Conservation (phyloP, 2,888 invertebrate genomes). For the Panorpa germanica region DNA sequence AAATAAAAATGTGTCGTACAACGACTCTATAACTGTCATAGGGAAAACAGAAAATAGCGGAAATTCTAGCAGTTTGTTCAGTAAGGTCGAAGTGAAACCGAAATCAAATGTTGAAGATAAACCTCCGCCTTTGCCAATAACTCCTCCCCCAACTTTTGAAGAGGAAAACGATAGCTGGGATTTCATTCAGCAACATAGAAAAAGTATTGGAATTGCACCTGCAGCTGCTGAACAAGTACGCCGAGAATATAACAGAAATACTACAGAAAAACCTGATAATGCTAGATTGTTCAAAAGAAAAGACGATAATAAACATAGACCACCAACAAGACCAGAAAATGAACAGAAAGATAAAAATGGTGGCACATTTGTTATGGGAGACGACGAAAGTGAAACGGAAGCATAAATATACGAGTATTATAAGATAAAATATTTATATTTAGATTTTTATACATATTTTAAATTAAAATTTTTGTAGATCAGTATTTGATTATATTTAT, state of each 20-base stretch:
- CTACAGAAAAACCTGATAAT: too few species aligned
- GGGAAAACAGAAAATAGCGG: too few species aligned
- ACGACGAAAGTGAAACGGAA: constrained; percentile 14
- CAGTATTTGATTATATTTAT: too few species aligned
- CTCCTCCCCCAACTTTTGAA: constrained; percentile 12
- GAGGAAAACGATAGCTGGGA: constrained; percentile 28
- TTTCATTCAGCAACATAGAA: constrained; percentile 30
- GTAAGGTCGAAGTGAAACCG: too few species aligned
- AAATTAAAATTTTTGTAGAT: too few species aligned
- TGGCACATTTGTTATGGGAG: too few species aligned
- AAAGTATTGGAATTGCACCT: constrained; percentile 20
- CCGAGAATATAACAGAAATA: too few species aligned
- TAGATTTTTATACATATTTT: too few species aligned
- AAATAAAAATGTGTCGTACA: constrained; percentile 14
- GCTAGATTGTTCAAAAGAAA: too few species aligned
- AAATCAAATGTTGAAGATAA: constrained; percentile 25
- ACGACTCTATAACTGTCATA: too few species aligned
- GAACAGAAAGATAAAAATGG: constrained; percentile 10
- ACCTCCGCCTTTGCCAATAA: constrained; percentile 22
- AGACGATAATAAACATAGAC: constrained; percentile 9
- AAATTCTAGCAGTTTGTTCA: constrained; percentile 16
- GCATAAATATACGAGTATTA: constrained; percentile 9
- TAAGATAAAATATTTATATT: neutral
- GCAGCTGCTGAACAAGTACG: too few species aligned
- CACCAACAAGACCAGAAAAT: constrained; percentile 16